Evolutionary conservation across 2,113 vertebrate genomes (phyloP), one percentile per base, ranked within the genome.

Genomic region (Vulpes lagopus): DNA sequence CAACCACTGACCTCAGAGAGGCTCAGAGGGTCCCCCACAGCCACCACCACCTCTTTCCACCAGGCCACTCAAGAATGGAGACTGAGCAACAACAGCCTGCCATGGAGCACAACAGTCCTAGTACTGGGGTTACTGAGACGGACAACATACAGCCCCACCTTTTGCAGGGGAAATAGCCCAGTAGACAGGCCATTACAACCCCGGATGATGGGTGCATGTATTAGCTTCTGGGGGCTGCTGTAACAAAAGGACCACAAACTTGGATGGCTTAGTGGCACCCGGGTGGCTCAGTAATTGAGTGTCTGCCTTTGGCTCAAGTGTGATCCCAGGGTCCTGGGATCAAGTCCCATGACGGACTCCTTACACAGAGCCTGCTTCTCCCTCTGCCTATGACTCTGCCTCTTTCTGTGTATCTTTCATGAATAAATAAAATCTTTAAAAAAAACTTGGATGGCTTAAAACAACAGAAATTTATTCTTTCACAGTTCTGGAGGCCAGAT

Each of bases 71-170:
- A 20, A 0, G n/a, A 89, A 27, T 25, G 35, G 80, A 71, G 9
- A 38, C 59, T 11, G 5, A 53, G 73, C 38, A 32, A 3, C n/a
- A 43, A 0, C 17, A 69, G 23, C 38, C 2, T 16, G 15, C 5
- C 17, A 0, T 1, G 9, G 0, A 35, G 57, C 22, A 15, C 15
- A 16, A 16, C 74, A 32, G 53, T 57, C 55, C 27, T 32, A 6
- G 35, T 15, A 12, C 78, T 49, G 20, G 38, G 55, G 22, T 20
- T 27, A 20, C 35, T 1, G 59, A 96, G 51, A 35, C 3, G 16
- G 30, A 23, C 0, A 0, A 78, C 35, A 38, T 20, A 22, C 1
- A 25, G 27, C 27, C 1, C 1, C 5, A 27, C 27, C 73, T 82
- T 62, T 15, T 12, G 59, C 23, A 85, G 62, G 60, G 20, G 11